Evolutionary conservation across 2,113 vertebrate species (phyloP), one percentile per base, ranked within the genome.

Genomic region (Pelecanoides urinatrix): DNA sequence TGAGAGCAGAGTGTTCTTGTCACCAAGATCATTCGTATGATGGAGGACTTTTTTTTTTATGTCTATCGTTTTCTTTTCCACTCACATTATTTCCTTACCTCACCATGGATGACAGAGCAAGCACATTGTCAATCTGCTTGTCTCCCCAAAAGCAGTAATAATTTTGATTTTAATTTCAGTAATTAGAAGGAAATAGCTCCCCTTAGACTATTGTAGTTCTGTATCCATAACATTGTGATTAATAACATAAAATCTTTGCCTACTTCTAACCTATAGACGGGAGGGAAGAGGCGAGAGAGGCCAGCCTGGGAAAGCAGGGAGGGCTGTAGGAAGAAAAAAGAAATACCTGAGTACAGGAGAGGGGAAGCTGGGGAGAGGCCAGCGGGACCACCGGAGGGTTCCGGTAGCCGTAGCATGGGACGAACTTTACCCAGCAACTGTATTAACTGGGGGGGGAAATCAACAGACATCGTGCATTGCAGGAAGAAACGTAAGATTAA

Each of bases 1-100:
- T 12, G 32, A 15, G 34, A 66, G 83, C 61, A n/a, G 53, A 5
- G 32, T 8, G 20, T 25, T n/a, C 38, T 18, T 13, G 27, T 17
- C 49, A 10, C 59, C 59, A 1, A 29, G 9, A 7, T 5, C n/a
- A 11, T 30, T 12, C 3, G 0, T 5, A 4, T 4, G 65, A 19
- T 2, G 1, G 25, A 53, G 25, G 70, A 29, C n/a, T 6, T 34
- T 40, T 62, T 50, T 52, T 22, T 36, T 7, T 19, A 4, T 1
- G 3, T 4, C 42, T 55, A 4, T 29, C 68, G 9, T 3, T 34
- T 53, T 47, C 71, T 20, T 63, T 22, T n/a, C 63, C 44, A 2
- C 20, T 40, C 3, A 2, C 26, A 0, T 7, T 2, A 2, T 55
- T 78, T 11, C 79, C 89, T n/a, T 27, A 10, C 50, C 86, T 76